phyloP scores from a whole-genome alignment of 2,113 vertebrate genomes.

The Melanocharis versteri region DNA sequence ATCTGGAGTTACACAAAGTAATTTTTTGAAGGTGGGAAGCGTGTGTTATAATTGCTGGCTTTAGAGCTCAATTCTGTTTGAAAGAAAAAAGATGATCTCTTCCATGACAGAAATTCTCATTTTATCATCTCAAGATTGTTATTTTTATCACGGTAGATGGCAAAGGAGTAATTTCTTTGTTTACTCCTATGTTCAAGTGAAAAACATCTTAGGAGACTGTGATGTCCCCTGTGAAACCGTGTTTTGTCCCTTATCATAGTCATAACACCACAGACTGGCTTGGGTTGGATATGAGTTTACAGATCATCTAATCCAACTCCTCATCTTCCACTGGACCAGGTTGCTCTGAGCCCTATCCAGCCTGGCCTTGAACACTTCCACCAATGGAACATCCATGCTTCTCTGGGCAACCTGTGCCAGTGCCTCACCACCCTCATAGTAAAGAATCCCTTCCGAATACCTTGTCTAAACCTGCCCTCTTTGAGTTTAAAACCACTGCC shows the following conservation, averaged over 20 bases:
- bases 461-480: background rate
- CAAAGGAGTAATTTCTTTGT: background rate
- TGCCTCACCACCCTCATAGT: fast-evolving
- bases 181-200: background rate
- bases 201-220: background rate
- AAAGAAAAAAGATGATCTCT: background rate
- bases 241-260: no score
- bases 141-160: background rate
- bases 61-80: background rate
- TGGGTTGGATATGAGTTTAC: background rate
- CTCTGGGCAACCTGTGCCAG: background rate
- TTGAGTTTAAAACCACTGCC: background rate
- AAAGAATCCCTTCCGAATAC: background rate
- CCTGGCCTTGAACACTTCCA: background rate
- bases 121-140: background rate
- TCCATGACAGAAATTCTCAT: background rate
- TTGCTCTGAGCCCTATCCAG: background rate
- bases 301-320: background rate
- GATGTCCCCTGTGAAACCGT: background rate
- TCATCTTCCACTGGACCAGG: background rate
- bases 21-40: background rate
- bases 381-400: background rate
- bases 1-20: background rate
- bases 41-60: background rate
- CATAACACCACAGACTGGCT: background rate